phyloP scores from a whole-genome alignment of 1,140 invertebrate genomes.

The Formica selysi region DNA sequence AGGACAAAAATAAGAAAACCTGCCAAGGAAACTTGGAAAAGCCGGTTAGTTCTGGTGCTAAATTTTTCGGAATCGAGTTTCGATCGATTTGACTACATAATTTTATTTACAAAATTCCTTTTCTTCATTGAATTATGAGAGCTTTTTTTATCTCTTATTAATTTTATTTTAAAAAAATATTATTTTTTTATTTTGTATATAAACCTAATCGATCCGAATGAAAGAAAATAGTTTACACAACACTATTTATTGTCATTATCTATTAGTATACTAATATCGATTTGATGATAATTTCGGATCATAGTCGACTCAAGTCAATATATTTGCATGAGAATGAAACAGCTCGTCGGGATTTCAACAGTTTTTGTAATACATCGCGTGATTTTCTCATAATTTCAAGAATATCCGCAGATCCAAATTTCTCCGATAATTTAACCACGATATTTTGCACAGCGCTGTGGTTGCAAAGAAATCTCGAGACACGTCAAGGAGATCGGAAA shows the following conservation, averaged over 20 bases:
- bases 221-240: neutral
- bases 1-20: constrained; percentile 10
- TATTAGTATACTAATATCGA: neutral
- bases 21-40: constrained; percentile 21
- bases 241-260: neutral
- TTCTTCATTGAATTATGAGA: neutral
- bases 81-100: neutral
- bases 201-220: neutral
- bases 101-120: neutral
- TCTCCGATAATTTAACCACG: constrained; percentile 35
- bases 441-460: constrained; percentile 29
- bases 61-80: neutral
- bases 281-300: neutral
- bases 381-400: constrained; percentile 3
- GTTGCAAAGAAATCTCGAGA: constrained; percentile 29
- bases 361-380: neutral
- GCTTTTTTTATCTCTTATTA: neutral
- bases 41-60: constrained; percentile 8
- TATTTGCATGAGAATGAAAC: neutral
- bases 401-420: constrained; percentile 1
- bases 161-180: neutral
- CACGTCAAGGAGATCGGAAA: neutral
- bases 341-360: neutral
- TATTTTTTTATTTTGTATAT: neutral
- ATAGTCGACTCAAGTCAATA: neutral